Base-by-base conservation (phyloP, 2,888 invertebrate genomes). In the Drosophila phalerata region DNA sequence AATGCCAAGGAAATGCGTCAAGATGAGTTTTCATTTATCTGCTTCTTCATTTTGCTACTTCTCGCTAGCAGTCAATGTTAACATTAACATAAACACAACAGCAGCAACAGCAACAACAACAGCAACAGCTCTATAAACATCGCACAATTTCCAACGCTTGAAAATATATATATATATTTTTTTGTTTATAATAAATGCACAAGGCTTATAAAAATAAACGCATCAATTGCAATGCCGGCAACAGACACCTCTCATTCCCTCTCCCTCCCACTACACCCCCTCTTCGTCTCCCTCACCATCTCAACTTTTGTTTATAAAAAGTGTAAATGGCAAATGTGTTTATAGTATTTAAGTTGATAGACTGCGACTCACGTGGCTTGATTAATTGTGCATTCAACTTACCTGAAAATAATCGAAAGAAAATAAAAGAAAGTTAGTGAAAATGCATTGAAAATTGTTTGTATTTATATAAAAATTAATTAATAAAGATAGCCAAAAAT, bases 101-200 rank as follows among this genome's bases (percentile, higher is more conserved):
- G 6, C 37, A 32, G 4, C 10, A 32, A 22, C 11, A 52, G 49
- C 52, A 58, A 38, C 62, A 51, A n/a, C 61, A 56, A 38, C 60
- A 68, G 32, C 49, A 69, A 40, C 56, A 69, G 19, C 53, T 15
- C 28, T 62, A 42, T 79, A 76, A 76, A 76, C 76, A 75, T 28
- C 48, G 34, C 22, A 28, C 19, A 47, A 19, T 40, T 38, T 42
- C 28, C 38, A 43, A 60, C 73, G 78, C 62, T 77, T 67, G 62
- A 67, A 73, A 60, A 49, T 61, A 55, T 61, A 69, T 61, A 32
- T 37, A 13, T 34, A 34, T 34, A 17, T 48, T 48, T 15, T 17
- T 73, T 69, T 84, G 84, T 84, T 84, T 84, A 89, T 85, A 88
- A 84, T 84, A 84, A 89, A 89, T 88, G 89, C 73, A 47, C 70